These are phyloP conservation scores for Lithophane leautieri DNA, from an alignment of 2,888 invertebrate genomes.

Conservation along the genomic window DNA sequence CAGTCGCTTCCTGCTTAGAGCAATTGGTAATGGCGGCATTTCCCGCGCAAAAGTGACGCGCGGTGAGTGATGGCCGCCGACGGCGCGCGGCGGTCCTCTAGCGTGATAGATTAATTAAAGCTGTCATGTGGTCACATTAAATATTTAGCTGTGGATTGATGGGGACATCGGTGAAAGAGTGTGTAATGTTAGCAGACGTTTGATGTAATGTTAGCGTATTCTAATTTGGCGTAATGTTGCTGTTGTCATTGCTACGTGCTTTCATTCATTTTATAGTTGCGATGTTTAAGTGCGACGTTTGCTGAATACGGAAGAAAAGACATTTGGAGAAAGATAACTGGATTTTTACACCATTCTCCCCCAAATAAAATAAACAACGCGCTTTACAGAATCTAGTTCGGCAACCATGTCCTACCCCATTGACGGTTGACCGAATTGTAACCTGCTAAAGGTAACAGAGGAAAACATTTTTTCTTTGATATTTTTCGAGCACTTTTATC, in stretches of 20 bases:
- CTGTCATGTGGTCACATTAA: constrained; percentile 63
- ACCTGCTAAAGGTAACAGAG: not conserved
- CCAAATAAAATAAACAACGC: not conserved
- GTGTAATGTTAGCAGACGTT: constrained; percentile 27
- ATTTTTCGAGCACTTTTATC: not conserved
- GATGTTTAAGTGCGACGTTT: not conserved
- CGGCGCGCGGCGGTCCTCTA: constrained; percentile 46
- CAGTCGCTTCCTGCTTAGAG: constrained; percentile 84
- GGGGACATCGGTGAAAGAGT: constrained; percentile 41
- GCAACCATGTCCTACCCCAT: not conserved
- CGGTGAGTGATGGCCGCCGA: constrained; percentile 62
- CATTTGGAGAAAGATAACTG: not conserved
- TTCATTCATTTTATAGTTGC: not conserved
- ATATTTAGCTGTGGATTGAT: constrained; percentile 58
- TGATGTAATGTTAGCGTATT: constrained; percentile 29
- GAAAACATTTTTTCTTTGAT: too few species aligned
- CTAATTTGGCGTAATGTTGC: constrained; percentile 9
- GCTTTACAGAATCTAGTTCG: not conserved
- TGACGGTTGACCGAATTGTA: not conserved
- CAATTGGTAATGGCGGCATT: constrained; percentile 81
- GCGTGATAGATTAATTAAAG: constrained; percentile 61
- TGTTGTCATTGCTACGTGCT: constrained; percentile 1
- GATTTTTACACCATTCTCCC: not conserved
- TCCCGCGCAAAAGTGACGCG: constrained; percentile 83
- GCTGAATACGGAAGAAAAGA: not conserved